phyloP scores from a whole-genome alignment of 2,797 vertebrate genomes.

The Amazonetta brasiliensis region DNA sequence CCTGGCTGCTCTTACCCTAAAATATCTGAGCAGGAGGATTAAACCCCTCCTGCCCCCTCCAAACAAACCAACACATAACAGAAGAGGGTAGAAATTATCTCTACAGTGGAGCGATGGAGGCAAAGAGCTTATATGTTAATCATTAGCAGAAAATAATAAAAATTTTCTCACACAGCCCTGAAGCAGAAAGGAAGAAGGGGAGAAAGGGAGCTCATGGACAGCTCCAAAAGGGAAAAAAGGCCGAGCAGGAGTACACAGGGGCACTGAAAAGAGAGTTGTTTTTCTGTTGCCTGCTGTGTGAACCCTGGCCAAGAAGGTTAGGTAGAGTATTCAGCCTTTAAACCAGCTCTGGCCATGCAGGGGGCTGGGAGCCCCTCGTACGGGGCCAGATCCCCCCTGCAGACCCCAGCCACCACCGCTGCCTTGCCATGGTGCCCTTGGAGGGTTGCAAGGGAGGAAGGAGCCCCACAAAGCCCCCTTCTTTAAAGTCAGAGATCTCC shows the following conservation, averaged over 20 bases:
- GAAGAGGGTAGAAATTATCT: conserved; percentile 16
- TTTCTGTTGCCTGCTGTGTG: background rate
- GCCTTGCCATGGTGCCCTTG: too few relatives aligned
- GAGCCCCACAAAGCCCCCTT: background rate
- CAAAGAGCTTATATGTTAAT: background rate
- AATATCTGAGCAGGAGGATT: background rate
- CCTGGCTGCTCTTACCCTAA: background rate
- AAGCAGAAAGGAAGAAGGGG: background rate
- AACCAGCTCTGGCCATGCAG: background rate
- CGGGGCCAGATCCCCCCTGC: too few relatives aligned
- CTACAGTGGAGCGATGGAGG: background rate
- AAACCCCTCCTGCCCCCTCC: background rate
- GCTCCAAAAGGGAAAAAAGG: background rate
- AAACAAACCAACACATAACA: conserved; percentile 10
- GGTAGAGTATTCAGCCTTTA: accelerated
- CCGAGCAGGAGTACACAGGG: background rate
- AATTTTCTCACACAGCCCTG: background rate
- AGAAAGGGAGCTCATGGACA: background rate
- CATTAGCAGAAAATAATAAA: background rate
- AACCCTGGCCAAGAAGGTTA: background rate
- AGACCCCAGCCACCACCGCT: too few relatives aligned
- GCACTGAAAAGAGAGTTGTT: background rate
- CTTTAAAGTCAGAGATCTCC: accelerated
- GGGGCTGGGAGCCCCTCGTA: background rate
- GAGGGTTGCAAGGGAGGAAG: background rate